Base-by-base conservation (phyloP, 2,888 invertebrate species). In the Fragum sueziense region DNA sequence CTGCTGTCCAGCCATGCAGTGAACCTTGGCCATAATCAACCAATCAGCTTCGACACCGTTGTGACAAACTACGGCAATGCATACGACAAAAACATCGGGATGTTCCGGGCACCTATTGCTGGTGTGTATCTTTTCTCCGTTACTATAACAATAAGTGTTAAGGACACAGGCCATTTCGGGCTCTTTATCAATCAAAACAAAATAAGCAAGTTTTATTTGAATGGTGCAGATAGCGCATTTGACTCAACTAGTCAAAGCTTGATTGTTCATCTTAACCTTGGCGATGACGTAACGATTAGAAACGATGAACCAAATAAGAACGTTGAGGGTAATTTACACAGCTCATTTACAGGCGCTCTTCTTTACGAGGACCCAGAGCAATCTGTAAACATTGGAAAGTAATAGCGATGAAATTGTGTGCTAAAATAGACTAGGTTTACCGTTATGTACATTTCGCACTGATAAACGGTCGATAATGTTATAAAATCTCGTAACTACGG, bases 21-120 rank as follows among this genome's bases (percentile, higher is more conserved):
- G n/a, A 51, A 70, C n/a, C 70, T 70, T 0, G 70, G 70, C 33
- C 31, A 31, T 54, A 54, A 33, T 33, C 70, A 71, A 41, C 57
- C 70, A 17, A 59, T 71, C 20, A 1, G 37, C 9, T 71, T 71
- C n/a, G 70, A 71, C 59, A 41, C 22, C 6, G 59, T 59, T 59
- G 27, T 59, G 25, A 71, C 27, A 29, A 71, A 71, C 70, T 25
- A 41, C 9, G 70, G 70, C 3, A 59, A 59, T 25, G 57, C 37
- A 1, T 71, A 59, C n/a, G 27, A 71, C 37, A 57, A 20, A 14
- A 33, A 11, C 27, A 41, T 27, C 57, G 70, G 70, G 14, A 31
- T 59, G 1, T 71, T 71, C 27, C 25, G 27, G 25, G 70, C 27
- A 25, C 59, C 70, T 1, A n/a, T 59, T n/a, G 1, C 2, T 7